Evolutionary conservation across 1,140 invertebrate genomes (phyloP), one percentile per base, ranked within the genome.

Genomic region (Eriosoma lanigerum): DNA sequence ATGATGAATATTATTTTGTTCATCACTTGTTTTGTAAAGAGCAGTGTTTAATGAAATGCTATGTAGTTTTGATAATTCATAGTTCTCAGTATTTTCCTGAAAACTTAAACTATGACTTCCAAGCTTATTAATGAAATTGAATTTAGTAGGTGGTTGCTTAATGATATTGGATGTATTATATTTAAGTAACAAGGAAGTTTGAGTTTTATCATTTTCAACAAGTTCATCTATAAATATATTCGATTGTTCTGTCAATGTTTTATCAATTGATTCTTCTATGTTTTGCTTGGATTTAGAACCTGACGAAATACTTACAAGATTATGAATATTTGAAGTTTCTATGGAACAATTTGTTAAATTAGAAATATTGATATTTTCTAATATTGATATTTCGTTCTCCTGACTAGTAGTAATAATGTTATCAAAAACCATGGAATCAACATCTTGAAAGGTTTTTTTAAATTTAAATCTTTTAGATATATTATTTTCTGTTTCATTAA

Each of bases 321-420:
- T 10, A 58, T 58, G 3, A 38, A 4, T 58, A 54, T n/a, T 54
- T 58, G 13, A 58, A 26, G 21, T 26, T 12, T 24, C 24, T 26
- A 9, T 26, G 0, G 21, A 58, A 58, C 9, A 3, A 24, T 26
- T 58, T 8, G 2, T 12, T 58, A 24, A 21, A 58, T 26, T 58
- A 9, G n/a, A 56, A 21, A 56, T 24, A 9, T 21, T n/a, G 17
- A 26, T n/a, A 26, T 58, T 24, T 15, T 58, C 32, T 38, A 8
- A 38, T 8, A 38, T 58, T 58, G 8, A 58, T 21, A 58, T 26
- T 26, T 58, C 56, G 13, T 9, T 64, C 44, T 48, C 44, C 48
- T 70, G 44, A 21, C 32, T 70, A 44, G 15, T 64, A 38, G 15
- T 68, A 70, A 70, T 70, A 46, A 70, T 70, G 12, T 48, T 24